Evolutionary conservation across 1,140 invertebrate genomes (phyloP), one percentile per base, ranked within the genome.

Genomic region (Bombus impatiens): DNA sequence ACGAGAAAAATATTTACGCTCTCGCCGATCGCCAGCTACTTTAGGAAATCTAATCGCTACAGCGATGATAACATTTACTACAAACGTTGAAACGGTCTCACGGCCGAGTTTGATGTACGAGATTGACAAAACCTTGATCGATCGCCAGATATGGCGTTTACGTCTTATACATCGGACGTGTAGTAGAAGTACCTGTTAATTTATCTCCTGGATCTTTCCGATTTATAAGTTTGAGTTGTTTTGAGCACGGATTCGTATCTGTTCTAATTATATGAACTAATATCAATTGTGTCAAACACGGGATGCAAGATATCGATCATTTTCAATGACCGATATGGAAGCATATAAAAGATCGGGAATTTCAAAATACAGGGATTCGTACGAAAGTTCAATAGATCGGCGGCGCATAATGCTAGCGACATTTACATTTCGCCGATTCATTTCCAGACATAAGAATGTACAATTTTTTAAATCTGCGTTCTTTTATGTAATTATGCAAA

Each of bases 1-100:
- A 53, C 57, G 13, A 74, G 65, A 86, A 80, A 88, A 90, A 90
- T 88, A 78, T 81, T 70, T 72, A 68, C 57, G 70, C 42, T 67
- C 40, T 9, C 32, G 42, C 25, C 15, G 47, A 53, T 53, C 47
- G 1, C 0, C 35, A 10, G 28, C 47, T 76, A 65, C 67, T 78
- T 47, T n/a, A 57, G 57, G 65, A 32, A 76, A 83, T 78, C 67
- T 47, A 76, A 89, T 81, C 68, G 13, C 42, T 12, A 9, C 13
- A 18, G 32, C 28, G 62, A 65, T 32, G 25, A 71, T 37, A 22
- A 22, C 18, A 53, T 53, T 53, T 53, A 22, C 18, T 22, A 22
- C 18, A 22, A 53, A 53, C 5, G 18, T 53, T 22, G 47, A 8
- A 22, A 22, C 1, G 47, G 6, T 22, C 18, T 53, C 18, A 53